phyloP scores from a whole-genome alignment of 1,140 invertebrate species.

The Macrocentrus cingulum region DNA sequence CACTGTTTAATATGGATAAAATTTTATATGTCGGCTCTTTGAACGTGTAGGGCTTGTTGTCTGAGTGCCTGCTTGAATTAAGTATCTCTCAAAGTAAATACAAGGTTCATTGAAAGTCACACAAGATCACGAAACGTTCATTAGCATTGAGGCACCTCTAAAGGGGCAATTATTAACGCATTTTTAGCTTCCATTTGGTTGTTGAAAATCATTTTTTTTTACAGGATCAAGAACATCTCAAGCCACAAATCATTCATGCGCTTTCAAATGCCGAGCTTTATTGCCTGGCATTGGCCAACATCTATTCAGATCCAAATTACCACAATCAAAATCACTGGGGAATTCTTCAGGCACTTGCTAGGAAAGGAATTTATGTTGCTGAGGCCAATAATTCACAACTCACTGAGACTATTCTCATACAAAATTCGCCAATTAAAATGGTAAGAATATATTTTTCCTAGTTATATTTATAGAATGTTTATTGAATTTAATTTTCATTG shows the following conservation, averaged over 20 bases:
- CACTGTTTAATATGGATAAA: too few species aligned
- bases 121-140: not conserved
- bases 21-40: too few species aligned
- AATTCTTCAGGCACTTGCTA: conserved; percentile 86
- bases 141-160: not conserved
- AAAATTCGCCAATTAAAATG: conserved; percentile 93
- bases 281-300: conserved; percentile 91
- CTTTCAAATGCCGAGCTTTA: conserved; percentile 95
- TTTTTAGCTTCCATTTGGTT: too few species aligned
- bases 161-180: conserved; percentile 2
- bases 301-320: conserved; percentile 96
- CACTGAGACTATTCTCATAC: conserved; percentile 94
- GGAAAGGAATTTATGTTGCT: conserved; percentile 87
- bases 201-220: too few species aligned
- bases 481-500: conserved; percentile 43
- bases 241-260: conserved; percentile 88
- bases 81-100: too few species aligned
- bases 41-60: too few species aligned
- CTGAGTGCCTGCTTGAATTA: too few species aligned
- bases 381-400: conserved; percentile 84
- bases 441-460: conserved; percentile 8
- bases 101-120: not conserved
- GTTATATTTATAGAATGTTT: too few species aligned
- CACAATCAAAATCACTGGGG: conserved; percentile 93
- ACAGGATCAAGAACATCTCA: conserved; percentile 90